A percentile compares a stretch with the other conserved stretches of the same genome.
phyloP scores from a whole-genome alignment of 1,140 invertebrate species.

The Neodiprion fabricii region DNA sequence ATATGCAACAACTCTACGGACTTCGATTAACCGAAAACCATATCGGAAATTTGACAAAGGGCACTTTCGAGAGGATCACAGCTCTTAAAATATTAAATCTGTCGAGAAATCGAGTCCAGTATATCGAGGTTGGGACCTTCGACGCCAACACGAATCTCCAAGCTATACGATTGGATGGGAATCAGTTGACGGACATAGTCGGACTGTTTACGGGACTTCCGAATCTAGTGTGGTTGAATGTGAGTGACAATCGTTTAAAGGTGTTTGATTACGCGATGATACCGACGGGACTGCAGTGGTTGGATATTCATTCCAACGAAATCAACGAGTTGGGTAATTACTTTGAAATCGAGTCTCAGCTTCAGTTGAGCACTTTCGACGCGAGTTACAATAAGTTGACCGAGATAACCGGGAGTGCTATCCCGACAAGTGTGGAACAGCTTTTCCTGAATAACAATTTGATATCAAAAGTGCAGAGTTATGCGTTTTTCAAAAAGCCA shows the following conservation, averaged over 20 bases:
- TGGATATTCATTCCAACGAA: slow-evolving; percentile 89
- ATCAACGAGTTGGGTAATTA: slow-evolving; percentile 89
- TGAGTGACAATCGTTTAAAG: slow-evolving; percentile 88
- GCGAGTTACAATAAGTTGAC: slow-evolving; percentile 85
- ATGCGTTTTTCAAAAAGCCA: slow-evolving; percentile 92
- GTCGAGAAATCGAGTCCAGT: slow-evolving; percentile 84
- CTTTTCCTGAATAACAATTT: slow-evolving; percentile 86
- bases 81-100: slow-evolving; percentile 88
- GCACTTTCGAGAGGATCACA: slow-evolving; percentile 82
- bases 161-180: slow-evolving; percentile 87
- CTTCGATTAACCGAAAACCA: slow-evolving; percentile 87
- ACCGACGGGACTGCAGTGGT: slow-evolving; percentile 85
- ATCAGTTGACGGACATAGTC: slow-evolving; percentile 84
- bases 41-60: slow-evolving; percentile 84
- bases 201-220: slow-evolving; percentile 86
- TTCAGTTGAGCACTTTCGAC: slow-evolving; percentile 84
- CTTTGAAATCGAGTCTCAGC: slow-evolving; percentile 83
- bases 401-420: slow-evolving; percentile 83
- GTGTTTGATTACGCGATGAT: slow-evolving; percentile 92
- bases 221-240: slow-evolving; percentile 89
- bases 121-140: slow-evolving; percentile 85
- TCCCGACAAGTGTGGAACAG: slow-evolving; percentile 87
- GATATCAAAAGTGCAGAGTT: slow-evolving; percentile 87
- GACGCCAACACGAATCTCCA: slow-evolving; percentile 84
- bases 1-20: slow-evolving; percentile 80